Base-by-base conservation (phyloP, 1,140 invertebrate genomes). In the Branchinecta lynchi region DNA sequence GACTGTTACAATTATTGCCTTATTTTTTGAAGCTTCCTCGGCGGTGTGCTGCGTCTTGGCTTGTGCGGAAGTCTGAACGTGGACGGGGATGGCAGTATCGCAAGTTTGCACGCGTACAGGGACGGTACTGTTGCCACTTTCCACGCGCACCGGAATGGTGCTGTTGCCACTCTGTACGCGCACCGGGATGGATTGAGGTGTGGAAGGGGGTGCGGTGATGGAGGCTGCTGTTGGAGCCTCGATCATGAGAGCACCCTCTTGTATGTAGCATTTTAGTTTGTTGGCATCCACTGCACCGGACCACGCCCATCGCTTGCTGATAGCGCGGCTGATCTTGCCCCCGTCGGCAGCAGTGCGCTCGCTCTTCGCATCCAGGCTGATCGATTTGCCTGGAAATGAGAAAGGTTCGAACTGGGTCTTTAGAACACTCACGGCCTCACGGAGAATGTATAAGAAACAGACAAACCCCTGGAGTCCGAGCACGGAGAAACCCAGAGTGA, bases 181-280 rank as follows among this genome's bases (percentile, higher is more conserved):
- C 12, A 60, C 17, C 12, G 12, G 51, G 12, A 60, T 60, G 51
- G 1, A 12, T 60, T 60, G 51, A 32, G 32, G 32, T 60, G 51
- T 15, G 12, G 51, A 60, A 15, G 51, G 51, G 12, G 51, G 17
- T 12, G 51, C 12, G 17, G 12, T 60, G 17, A 60, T 12, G 12
- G 51, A 12, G 12, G 17, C 51, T 15, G 12, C 17, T 60, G 12
- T 20, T 60, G 12, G 12, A 15, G 51, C 51, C 17, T 60, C 17
- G 51, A 60, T 60, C 51, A 60, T 60, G 12, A 60, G 51, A 20
- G 51, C 51, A 60, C 51, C 51, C 12, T 60, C 51, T 60, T 60
- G 1, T 12, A 60, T 60, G 17, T 15, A 60, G 17, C 51, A 60
- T 12, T 60, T 60, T 3, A 60, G 51, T 12, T 60, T 20, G 51